Conservation (phyloP, 1,140 invertebrate genomes). For the Reticulitermes speratus region DNA sequence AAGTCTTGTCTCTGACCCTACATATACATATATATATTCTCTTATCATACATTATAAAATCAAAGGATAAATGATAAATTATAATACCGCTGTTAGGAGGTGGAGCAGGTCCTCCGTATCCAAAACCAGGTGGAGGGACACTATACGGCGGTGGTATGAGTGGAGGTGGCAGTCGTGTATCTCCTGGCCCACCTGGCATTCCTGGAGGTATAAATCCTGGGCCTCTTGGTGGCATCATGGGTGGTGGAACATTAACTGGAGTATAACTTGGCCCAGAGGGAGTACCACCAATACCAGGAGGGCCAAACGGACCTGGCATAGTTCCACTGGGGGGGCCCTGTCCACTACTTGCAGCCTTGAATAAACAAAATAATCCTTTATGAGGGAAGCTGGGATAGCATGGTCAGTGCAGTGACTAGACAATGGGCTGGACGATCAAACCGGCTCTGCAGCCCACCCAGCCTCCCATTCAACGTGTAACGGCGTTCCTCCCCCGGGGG, state of each 20-base stretch:
- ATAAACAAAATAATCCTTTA: too few species aligned
- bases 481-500: too few species aligned
- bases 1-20: too few species aligned
- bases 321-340: background rate
- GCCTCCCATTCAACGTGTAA: too few species aligned
- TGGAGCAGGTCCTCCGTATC: slow-evolving; percentile 52
- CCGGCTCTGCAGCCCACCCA: too few species aligned
- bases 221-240: slow-evolving; percentile 44
- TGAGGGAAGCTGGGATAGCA: too few species aligned
- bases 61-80: too few species aligned
- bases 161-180: slow-evolving; percentile 51
- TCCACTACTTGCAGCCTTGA: background rate
- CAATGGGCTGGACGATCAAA: too few species aligned
- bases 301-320: background rate
- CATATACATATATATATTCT: too few species aligned
- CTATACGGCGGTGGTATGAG: slow-evolving; percentile 72
- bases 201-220: slow-evolving; percentile 50
- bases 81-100: slow-evolving; percentile 49
- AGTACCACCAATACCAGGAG: background rate
- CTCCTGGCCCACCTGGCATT: slow-evolving; percentile 44
- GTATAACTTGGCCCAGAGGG: background rate
- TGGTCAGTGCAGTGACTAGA: too few species aligned
- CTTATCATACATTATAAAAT: too few species aligned
- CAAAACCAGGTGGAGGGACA: slow-evolving; percentile 74
- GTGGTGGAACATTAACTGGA: slow-evolving; percentile 35